Base-by-base conservation (phyloP, 2,888 invertebrate species). In the Odontocolon sp. region DNA sequence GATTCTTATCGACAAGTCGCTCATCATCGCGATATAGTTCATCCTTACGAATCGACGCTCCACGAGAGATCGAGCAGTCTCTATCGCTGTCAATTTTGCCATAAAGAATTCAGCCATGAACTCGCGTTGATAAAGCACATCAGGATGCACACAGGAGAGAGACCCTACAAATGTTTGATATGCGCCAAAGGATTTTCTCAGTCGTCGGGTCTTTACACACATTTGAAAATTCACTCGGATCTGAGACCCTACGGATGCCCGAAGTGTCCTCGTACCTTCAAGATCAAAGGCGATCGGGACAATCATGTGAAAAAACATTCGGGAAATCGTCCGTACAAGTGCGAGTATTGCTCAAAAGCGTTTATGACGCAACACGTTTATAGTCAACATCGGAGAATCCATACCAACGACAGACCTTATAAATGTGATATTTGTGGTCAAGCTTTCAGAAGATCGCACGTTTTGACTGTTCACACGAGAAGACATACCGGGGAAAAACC, bases 301-400 rank as follows among this genome's bases (percentile, higher is more conserved):
- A 80, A 77, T 64, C 80, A 80, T 38, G 77, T 72, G 21, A 79
- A 75, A 26, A 71, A 75, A 56, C 80, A 80, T 45, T 68, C 80
- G 4, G 80, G 80, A 0, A 50, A 77, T 66, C 75, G 80, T 16
- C 80, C 80, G 16, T 80, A 79, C 75, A 80, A 80, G 52, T 80
- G 79, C 21, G 80, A 80, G 28, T 72, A 75, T 54, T 80, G 80
- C 40, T 42, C 72, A 14, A 80, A 80, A 38, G 77, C 80, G 1
- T 80, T 80, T 36, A 80, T 80, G 80, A 80, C 80, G 5, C 80
- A 77, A 42, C 80, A 80, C 45, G 80, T 80, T 23, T 80, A 75
- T 9, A 80, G 80, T 56, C 80, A 81, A 8, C 84, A 84, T 72
- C 67, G 74, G 11, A 75, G 77, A 54, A 78, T 81, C 57, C 85